Evolutionary conservation across 2,888 invertebrate species (phyloP).

Genomic region (Chromoteleia sp.): DNA sequence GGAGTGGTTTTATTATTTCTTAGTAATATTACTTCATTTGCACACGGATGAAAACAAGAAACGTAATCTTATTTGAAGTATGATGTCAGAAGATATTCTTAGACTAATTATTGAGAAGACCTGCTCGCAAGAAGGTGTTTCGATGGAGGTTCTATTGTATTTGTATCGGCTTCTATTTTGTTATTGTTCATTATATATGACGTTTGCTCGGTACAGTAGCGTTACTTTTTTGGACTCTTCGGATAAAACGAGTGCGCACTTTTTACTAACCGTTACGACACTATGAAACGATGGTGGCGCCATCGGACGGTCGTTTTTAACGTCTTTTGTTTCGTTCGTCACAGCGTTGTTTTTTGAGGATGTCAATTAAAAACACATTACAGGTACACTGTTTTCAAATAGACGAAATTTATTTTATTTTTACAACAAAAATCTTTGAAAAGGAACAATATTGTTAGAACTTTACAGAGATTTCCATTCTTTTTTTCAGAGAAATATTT

Average conservation of each 20-base stretch:
- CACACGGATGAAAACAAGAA: too few species aligned
- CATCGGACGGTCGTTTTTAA: constrained; percentile 68
- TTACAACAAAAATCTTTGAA: constrained; percentile 65
- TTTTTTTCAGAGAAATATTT: too few species aligned
- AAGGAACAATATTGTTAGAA: too few species aligned
- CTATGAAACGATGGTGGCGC: constrained; percentile 75
- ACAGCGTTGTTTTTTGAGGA: constrained; percentile 17
- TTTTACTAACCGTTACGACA: constrained; percentile 80
- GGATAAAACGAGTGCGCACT: constrained; percentile 55
- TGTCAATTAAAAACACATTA: constrained; percentile 47
- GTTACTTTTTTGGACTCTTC: constrained; percentile 14
- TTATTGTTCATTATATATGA: constrained; percentile 50
- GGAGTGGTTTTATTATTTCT: too few species aligned
- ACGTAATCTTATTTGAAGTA: too few species aligned
- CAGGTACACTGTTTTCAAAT: constrained; percentile 41
- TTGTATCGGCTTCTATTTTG: constrained; percentile 57
- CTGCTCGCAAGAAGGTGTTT: too few species aligned
- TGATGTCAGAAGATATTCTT: too few species aligned
- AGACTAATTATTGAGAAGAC: too few species aligned
- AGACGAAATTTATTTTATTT: constrained; percentile 55
- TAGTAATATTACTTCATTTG: too few species aligned
- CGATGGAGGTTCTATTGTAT: too few species aligned
- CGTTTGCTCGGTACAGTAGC: constrained; percentile 20
- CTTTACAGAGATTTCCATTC: too few species aligned
- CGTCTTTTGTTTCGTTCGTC: neutral